Conservation (phyloP, 2,888 invertebrate species). For the Cephus pulcher region DNA sequence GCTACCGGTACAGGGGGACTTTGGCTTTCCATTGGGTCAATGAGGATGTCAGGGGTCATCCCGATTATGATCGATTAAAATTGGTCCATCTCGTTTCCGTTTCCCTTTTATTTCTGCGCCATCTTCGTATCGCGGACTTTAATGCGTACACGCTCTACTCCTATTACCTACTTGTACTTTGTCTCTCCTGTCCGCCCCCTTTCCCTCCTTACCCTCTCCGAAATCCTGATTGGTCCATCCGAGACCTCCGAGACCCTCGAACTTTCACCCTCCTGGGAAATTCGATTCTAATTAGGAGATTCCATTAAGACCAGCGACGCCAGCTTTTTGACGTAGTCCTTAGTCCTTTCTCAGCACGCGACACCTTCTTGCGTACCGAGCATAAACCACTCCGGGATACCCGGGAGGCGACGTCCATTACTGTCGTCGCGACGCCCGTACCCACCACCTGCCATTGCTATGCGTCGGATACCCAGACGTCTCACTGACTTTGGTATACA, state of each 20-base stretch:
- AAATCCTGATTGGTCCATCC: not conserved
- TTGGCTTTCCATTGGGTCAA: not conserved
- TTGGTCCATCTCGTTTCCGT: not conserved
- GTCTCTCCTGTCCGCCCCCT: not conserved
- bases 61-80: conserved; percentile 19
- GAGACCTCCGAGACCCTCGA: not conserved
- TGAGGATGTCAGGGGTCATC: not conserved
- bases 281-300: not conserved
- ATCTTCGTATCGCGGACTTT: not conserved
- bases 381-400: not conserved
- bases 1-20: not conserved
- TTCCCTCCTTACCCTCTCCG: no score
- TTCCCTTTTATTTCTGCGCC: not conserved
- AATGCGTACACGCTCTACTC: not conserved
- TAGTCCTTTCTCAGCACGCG: not conserved
- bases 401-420: not conserved
- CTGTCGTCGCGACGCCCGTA: not conserved
- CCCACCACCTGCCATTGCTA: not conserved
- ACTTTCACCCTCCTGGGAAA: not conserved
- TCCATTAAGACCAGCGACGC: not conserved
- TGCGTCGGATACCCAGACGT: not conserved
- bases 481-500: not conserved
- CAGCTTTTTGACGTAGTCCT: not conserved
- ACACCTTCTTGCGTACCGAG: not conserved
- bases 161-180: not conserved